Evolutionary conservation across 2,113 vertebrate species (phyloP).

Genomic region (Regulus satrapa): DNA sequence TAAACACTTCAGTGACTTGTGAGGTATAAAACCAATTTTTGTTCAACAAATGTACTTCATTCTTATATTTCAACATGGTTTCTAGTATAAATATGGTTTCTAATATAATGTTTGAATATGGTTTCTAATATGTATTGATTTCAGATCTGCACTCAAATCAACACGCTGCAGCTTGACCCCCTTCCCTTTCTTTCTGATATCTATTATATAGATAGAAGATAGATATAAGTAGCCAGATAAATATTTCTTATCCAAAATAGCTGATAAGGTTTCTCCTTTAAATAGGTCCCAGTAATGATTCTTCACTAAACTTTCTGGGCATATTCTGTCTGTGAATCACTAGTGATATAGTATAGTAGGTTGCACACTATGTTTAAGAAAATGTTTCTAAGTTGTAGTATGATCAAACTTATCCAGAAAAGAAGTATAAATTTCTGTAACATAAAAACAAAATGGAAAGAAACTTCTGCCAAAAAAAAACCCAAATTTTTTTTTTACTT

Average conservation of each 20-base stretch:
- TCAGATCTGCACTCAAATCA: not conserved
- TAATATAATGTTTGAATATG: not conserved
- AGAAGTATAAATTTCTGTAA: not conserved
- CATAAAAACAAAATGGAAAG: not conserved
- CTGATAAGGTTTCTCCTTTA: not conserved
- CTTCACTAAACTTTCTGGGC: not conserved
- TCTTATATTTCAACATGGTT: not conserved
- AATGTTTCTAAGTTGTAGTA: not conserved
- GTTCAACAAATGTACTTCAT: not conserved
- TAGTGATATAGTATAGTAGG: not conserved
- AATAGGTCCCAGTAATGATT: not conserved
- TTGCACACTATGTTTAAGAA: not conserved
- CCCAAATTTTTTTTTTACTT: not conserved
- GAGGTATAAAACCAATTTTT: not conserved
- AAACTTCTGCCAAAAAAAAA: fast-evolving
- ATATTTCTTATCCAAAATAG: not conserved
- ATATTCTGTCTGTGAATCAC: not conserved
- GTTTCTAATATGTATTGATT: not conserved
- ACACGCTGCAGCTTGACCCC: not conserved
- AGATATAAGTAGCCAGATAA: not conserved
- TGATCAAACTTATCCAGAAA: not conserved
- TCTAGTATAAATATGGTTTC: not conserved
- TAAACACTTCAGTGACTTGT: not conserved
- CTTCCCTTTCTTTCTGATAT: not conserved
- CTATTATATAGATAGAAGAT: no score